Evolutionary conservation across 1,140 invertebrate species (phyloP), one percentile per base, ranked within the genome.

Genomic region (Pteromalus puparum): DNA sequence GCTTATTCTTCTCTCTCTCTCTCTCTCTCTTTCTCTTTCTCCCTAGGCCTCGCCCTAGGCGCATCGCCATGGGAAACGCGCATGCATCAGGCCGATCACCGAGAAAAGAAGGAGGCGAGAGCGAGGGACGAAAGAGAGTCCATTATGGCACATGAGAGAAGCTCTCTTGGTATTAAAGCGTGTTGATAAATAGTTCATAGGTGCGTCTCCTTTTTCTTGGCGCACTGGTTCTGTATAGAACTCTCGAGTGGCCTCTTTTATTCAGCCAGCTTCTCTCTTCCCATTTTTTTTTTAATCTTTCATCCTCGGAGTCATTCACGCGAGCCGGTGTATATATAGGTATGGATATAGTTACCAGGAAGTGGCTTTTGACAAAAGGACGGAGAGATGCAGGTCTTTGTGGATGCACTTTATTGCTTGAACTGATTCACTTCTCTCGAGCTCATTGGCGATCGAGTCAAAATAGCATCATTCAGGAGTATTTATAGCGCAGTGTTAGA

Each of bases 101-200:
- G 10, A 48, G 81, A 82, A 82, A 83, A 72, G 28, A 77, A 78
- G 53, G 15, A 18, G 53, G 18, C 15, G 53, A 7, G 18, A 61
- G 53, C 53, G 18, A n/a, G 74, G 10, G 34, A 77, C 13, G 38
- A 70, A 70, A 18, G 18, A 38, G 53, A 70, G 86, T 88, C 90
- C 87, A 90, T 91, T 92, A 90, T 92, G 82, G 77, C 67, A 21
- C 74, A 26, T 72, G 76, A 70, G 26, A 70, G 65, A n/a, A 87
- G 89, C 88, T 9, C 38, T 89, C 53, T 61, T 1, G 18, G 85
- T 85, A 88, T 91, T 90, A 90, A 90, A 89, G 79, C 70, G 77
- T 87, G 86, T 90, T 91, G 91, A 91, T 91, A 91, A 90, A 92
- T 91, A 88, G 88, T 87, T 88, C 86, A 87, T 87, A 86, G 83